phyloP scores from a whole-genome alignment of 2,888 invertebrate genomes.

The Hydrotaea diabolus region DNA sequence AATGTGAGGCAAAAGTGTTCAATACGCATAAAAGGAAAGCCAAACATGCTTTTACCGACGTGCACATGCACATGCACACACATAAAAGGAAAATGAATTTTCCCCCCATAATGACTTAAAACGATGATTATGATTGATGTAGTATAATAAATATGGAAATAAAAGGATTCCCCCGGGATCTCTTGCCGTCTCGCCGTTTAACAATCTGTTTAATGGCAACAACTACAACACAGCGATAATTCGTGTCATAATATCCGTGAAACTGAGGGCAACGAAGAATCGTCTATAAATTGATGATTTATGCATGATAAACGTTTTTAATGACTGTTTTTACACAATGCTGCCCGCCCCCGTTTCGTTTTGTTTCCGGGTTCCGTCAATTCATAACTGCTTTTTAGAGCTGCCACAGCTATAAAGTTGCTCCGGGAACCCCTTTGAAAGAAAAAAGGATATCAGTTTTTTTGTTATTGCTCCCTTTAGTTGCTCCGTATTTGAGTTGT shows the following conservation, averaged over 20 bases:
- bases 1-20: not conserved
- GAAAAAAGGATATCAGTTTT: not conserved
- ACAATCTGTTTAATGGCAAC: not conserved
- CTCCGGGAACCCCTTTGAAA: not conserved
- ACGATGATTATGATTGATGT: constrained; percentile 25
- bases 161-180: not conserved
- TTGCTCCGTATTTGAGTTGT: not conserved
- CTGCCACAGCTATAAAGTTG: not conserved
- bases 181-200: not conserved
- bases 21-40: not conserved
- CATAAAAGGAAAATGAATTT: not conserved
- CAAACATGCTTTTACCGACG: too few species aligned
- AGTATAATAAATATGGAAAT: not conserved
- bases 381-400: not conserved
- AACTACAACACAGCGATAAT: not conserved
- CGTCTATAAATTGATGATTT: not conserved
- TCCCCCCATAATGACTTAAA: not conserved
- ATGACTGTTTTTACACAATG: not conserved
- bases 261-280: not conserved
- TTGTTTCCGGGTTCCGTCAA: not conserved
- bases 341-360: not conserved
- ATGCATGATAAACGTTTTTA: not conserved
- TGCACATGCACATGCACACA: too few species aligned
- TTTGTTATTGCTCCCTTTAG: not conserved
- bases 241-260: not conserved